These are phyloP conservation scores for Anguilla anguilla DNA, from an alignment of 2,797 vertebrate species.

Conservation along the genomic window DNA sequence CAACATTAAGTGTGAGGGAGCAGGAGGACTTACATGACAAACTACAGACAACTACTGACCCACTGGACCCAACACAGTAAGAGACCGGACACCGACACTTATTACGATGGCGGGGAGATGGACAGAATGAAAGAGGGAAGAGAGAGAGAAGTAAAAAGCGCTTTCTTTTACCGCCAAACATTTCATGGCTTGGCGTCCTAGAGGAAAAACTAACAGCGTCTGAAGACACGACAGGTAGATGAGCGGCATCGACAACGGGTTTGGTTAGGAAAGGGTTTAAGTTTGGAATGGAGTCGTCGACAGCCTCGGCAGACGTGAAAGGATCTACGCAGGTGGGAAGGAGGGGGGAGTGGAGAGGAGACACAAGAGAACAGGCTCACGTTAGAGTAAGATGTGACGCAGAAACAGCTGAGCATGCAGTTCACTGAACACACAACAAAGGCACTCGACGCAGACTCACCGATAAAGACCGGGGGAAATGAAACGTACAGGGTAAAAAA, in stretches of 20 bases:
- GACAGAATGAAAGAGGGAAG: slow-evolving; percentile 24
- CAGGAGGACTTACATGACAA: slow-evolving; percentile 50
- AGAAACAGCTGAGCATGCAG: not conserved
- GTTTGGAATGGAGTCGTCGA: slow-evolving; percentile 97
- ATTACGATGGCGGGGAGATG: not conserved
- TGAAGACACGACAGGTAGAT: slow-evolving; percentile 94
- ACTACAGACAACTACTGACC: slow-evolving; percentile 24
- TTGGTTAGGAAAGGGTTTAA: slow-evolving; percentile 99
- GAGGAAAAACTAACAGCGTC: slow-evolving; percentile 96
- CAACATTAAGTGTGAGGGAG: slow-evolving; percentile 35
- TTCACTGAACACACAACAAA: not conserved
- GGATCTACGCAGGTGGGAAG: slow-evolving; percentile 89
- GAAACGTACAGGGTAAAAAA: too few relatives aligned
- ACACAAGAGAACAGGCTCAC: slow-evolving; percentile 57
- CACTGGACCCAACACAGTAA: slow-evolving; percentile 37
- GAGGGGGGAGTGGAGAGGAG: slow-evolving; percentile 63
- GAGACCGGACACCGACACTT: slow-evolving; percentile 27
- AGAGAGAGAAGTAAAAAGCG: slow-evolving; percentile 40
- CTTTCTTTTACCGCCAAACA: slow-evolving; percentile 94
- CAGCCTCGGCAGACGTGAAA: slow-evolving; percentile 96
- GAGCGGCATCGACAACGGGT: slow-evolving; percentile 92
- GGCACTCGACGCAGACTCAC: too few relatives aligned
- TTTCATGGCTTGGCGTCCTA: slow-evolving; percentile 99
- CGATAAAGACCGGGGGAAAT: too few relatives aligned
- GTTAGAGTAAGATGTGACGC: not conserved